Conservation (phyloP, 2,797 vertebrate genomes). For the Cirrhinus molitorella region DNA sequence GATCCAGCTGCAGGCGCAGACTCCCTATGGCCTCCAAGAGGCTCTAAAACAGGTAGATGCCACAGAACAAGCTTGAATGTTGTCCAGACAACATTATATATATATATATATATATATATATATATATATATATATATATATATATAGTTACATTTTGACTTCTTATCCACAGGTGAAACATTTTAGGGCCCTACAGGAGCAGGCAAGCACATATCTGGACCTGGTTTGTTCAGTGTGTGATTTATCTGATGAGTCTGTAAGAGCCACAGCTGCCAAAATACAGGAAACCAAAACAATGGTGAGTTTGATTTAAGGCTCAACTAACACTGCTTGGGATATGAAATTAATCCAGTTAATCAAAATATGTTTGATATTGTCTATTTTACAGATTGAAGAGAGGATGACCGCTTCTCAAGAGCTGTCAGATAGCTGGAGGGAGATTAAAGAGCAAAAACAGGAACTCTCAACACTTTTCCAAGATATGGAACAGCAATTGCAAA, state of each 20-base stretch:
- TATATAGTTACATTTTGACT: background rate
- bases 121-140: background rate
- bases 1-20: constrained; percentile 79
- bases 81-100: background rate
- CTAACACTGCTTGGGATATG: background rate
- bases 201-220: constrained; percentile 94
- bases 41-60: constrained; percentile 72
- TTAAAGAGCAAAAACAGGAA: constrained; percentile 93
- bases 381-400: constrained; percentile 88
- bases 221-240: constrained; percentile 94
- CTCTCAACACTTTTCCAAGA: constrained; percentile 91
- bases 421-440: constrained; percentile 93
- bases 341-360: background rate
- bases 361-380: constrained; percentile 4
- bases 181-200: constrained; percentile 91
- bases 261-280: constrained; percentile 86
- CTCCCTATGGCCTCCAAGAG: constrained; percentile 86
- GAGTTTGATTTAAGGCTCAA: constrained; percentile 55
- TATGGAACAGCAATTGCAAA: constrained; percentile 92
- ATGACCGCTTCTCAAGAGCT: constrained; percentile 88
- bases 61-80: background rate
- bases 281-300: constrained; percentile 94
- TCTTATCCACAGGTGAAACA: constrained; percentile 86
- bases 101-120: background rate
- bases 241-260: constrained; percentile 86